phyloP scores from a whole-genome alignment of 2,888 invertebrate genomes.

The Eilema sororculum region DNA sequence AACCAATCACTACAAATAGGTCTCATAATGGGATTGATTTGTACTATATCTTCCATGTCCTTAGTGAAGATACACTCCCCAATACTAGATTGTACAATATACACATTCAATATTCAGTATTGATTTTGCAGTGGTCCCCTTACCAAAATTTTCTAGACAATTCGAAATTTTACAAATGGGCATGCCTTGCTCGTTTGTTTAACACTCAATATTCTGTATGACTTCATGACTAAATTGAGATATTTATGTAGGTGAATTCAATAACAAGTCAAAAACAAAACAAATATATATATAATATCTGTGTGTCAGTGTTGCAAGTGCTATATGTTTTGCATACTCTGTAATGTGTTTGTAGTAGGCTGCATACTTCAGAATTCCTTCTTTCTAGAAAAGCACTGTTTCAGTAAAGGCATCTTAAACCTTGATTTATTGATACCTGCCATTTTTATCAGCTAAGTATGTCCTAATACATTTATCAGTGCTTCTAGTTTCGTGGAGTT shows the following conservation, averaged over 20 bases:
- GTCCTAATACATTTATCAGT: constrained; percentile 11
- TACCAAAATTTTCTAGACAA: constrained; percentile 53
- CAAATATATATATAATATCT: too few species aligned
- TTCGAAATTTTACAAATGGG: constrained; percentile 38
- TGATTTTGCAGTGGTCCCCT: constrained; percentile 46
- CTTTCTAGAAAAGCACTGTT: background rate
- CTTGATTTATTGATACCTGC: too few species aligned
- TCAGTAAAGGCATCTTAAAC: background rate
- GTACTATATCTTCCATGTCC: too few species aligned
- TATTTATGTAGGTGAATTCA: constrained; percentile 3
- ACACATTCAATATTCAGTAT: background rate
- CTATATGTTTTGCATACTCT: too few species aligned
- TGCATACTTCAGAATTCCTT: background rate
- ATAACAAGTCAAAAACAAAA: background rate
- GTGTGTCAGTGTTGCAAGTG: too few species aligned
- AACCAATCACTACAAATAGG: background rate
- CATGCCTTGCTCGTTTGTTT: constrained; percentile 32
- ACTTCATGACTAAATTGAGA: background rate
- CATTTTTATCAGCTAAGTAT: constrained; percentile 15
- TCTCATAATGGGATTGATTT: background rate
- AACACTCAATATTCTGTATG: too few species aligned
- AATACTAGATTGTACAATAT: too few species aligned
- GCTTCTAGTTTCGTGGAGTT: constrained; percentile 1
- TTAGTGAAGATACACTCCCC: too few species aligned
- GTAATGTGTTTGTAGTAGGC: background rate